Conservation (phyloP, 2,888 invertebrate species). For the Limenitis camilla region DNA sequence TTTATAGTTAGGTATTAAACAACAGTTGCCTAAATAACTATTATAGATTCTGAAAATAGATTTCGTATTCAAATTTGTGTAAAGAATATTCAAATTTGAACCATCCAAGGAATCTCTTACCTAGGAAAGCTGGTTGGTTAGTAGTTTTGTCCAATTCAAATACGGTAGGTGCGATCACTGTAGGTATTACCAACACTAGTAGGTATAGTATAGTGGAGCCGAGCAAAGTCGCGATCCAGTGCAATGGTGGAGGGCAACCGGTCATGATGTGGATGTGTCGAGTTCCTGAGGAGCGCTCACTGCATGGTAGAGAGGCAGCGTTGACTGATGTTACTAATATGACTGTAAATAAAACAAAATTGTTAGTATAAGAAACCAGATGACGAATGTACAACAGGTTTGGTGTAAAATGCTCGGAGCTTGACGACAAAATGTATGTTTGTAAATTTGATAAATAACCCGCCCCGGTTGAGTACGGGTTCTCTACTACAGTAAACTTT, state of each 20-base stretch:
- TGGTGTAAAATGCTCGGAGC: too few relatives aligned
- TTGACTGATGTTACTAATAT: conserved; percentile 61
- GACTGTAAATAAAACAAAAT: conserved; percentile 29
- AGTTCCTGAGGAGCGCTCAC: conserved; percentile 76
- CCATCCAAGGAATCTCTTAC: conserved; percentile 38
- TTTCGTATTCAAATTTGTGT: too few relatives aligned
- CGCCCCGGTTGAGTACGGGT: too few relatives aligned
- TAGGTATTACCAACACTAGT: conserved; percentile 34
- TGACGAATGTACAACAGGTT: too few relatives aligned
- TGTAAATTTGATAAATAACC: too few relatives aligned
- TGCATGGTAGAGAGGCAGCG: conserved; percentile 76
- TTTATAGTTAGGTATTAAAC: too few relatives aligned
- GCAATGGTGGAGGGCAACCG: conserved; percentile 73
- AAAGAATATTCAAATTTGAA: too few relatives aligned
- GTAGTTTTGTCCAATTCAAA: conserved; percentile 40
- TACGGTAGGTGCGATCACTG: conserved; percentile 23
- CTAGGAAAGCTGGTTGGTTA: conserved; percentile 31
- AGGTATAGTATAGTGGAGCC: conserved; percentile 67
- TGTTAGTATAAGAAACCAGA: neutral
- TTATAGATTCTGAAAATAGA: too few relatives aligned
- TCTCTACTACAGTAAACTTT: too few relatives aligned
- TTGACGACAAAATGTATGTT: too few relatives aligned
- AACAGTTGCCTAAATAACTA: too few relatives aligned
- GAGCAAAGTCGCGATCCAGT: conserved; percentile 77
- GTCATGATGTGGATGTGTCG: conserved; percentile 81